phyloP scores from a whole-genome alignment of 2,797 vertebrate species.

The Chloroceryle inda region DNA sequence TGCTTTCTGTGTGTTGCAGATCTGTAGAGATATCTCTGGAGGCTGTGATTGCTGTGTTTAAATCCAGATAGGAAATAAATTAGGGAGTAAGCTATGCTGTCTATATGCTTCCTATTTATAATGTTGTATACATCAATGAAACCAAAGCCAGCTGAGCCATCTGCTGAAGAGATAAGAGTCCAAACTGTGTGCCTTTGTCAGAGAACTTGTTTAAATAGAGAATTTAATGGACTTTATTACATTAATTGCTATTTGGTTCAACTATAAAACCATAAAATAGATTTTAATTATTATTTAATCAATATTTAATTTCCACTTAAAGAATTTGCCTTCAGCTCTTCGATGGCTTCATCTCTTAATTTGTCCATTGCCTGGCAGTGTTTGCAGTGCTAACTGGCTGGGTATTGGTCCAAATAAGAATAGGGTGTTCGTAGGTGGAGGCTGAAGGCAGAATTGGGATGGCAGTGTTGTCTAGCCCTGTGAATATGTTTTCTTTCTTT shows the following conservation, averaged over 20 bases:
- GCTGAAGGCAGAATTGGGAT: background rate
- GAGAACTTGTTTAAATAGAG: background rate
- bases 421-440: background rate
- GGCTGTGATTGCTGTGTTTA: background rate
- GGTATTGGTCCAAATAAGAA: background rate
- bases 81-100: background rate
- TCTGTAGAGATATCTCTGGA: background rate
- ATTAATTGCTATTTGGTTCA: background rate
- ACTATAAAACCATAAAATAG: background rate
- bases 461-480: background rate
- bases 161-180: background rate
- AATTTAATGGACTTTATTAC: background rate
- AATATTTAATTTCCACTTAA: background rate
- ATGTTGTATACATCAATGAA: background rate
- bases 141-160: background rate
- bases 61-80: background rate
- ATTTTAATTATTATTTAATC: conserved; percentile 19
- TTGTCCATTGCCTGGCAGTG: background rate
- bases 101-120: background rate
- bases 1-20: background rate
- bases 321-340: background rate
- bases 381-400: background rate
- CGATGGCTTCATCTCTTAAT: background rate
- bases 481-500: background rate
- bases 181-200: background rate